Percentiles rank a stretch among this genome's conserved stretches.
Conservation (phyloP, 2,113 vertebrate species). For the Eubucco bourcierii region DNA sequence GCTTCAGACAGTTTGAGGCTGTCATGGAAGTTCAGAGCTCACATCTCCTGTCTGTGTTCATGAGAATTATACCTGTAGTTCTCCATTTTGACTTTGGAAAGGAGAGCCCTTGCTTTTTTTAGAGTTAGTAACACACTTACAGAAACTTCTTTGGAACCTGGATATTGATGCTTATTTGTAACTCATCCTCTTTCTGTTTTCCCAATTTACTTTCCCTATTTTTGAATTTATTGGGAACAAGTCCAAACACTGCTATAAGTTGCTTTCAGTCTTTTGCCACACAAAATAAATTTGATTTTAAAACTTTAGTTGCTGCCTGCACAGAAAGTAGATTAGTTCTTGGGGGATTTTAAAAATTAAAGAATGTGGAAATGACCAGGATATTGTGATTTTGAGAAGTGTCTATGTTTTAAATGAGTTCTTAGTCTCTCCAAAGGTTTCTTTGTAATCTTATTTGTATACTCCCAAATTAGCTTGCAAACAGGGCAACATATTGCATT, state of each 20-base stretch:
- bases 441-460: not conserved
- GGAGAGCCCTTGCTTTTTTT: not conserved
- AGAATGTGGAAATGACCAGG: constrained; percentile 1
- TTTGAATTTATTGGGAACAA: not conserved
- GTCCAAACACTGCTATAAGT: not conserved
- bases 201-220: not conserved
- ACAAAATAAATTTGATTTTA: constrained; percentile 11
- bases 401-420: not conserved
- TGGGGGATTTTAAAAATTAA: constrained; percentile 43
- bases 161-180: not conserved
- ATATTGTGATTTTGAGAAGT: not conserved
- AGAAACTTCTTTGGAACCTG: not conserved
- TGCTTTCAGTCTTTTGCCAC: not conserved
- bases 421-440: not conserved
- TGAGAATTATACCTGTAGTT: not conserved
- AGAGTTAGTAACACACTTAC: not conserved
- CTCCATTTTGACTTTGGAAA: not conserved
- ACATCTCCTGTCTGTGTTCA: not conserved
- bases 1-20: not conserved
- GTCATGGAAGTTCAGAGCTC: not conserved
- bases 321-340: not conserved
- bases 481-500: not conserved
- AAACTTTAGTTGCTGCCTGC: not conserved
- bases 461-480: not conserved
- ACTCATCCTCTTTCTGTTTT: not conserved